phyloP scores from a whole-genome alignment of 2,113 vertebrate species.

The Pipa parva region DNA sequence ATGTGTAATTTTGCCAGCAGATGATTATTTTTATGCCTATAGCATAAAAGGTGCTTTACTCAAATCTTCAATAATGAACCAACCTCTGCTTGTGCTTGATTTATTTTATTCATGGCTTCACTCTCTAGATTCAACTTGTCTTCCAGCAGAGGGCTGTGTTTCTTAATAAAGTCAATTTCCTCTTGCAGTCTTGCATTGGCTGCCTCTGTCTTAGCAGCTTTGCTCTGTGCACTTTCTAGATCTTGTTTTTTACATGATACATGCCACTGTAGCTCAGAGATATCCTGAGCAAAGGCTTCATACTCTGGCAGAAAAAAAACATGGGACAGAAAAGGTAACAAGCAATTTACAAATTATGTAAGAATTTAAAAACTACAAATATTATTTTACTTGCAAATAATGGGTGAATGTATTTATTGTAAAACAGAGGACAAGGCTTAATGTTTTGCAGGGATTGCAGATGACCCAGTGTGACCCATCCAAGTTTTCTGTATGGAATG shows the following conservation, averaged over 20 bases:
- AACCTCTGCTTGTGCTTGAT: slow-evolving; percentile 58
- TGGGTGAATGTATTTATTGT: too few relatives aligned
- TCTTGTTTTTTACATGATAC: slow-evolving; percentile 54
- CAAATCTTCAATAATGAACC: not conserved
- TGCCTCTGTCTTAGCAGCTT: slow-evolving; percentile 48
- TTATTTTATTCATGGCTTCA: slow-evolving; percentile 45
- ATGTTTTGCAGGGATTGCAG: too few relatives aligned
- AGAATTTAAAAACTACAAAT: not conserved
- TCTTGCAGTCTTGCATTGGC: slow-evolving; percentile 55
- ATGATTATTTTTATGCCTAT: not conserved
- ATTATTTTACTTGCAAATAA: not conserved
- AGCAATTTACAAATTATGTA: not conserved
- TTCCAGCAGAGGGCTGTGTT: slow-evolving; percentile 65
- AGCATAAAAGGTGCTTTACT: not conserved
- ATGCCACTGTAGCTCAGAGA: slow-evolving; percentile 62
- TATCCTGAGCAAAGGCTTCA: slow-evolving; percentile 58
- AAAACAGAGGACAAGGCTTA: too few relatives aligned
- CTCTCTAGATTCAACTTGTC: slow-evolving; percentile 64
- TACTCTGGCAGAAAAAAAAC: slow-evolving; percentile 58
- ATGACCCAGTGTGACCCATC: too few relatives aligned
- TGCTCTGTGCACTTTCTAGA: slow-evolving; percentile 47
- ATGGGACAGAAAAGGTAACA: too few relatives aligned
- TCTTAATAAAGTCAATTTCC: slow-evolving; percentile 64
- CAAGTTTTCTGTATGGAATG: too few relatives aligned
- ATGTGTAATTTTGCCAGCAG: too few relatives aligned